These are phyloP conservation scores for Typhlichthys subterraneus DNA, from an alignment of 2,797 vertebrate species.

Conservation along the genomic window DNA sequence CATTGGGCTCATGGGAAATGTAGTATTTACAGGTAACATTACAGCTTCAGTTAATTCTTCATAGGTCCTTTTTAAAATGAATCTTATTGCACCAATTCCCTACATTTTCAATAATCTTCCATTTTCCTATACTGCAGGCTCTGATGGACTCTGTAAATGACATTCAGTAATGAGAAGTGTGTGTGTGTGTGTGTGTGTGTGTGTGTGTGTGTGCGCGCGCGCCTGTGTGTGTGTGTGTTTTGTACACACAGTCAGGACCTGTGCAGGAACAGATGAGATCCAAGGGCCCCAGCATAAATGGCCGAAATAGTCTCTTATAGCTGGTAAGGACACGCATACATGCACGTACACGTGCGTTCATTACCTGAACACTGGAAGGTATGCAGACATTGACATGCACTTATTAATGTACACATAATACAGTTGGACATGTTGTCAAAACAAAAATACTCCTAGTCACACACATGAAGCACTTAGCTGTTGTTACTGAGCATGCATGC, in stretches of 20 bases:
- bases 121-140: too few relatives aligned
- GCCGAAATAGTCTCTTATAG: constrained; percentile 86
- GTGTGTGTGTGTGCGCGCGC: constrained; percentile 3
- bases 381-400: neutral
- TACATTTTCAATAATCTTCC: too few relatives aligned
- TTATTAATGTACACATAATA: too few relatives aligned
- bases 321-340: constrained; percentile 39
- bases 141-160: neutral
- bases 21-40: too few relatives aligned
- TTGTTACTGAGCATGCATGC: too few relatives aligned
- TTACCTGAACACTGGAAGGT: too few relatives aligned
- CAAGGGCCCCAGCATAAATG: constrained; percentile 83
- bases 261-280: constrained; percentile 92
- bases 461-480: neutral
- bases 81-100: too few relatives aligned
- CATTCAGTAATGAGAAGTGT: neutral
- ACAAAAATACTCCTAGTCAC: neutral
- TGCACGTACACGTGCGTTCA: neutral
- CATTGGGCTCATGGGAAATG: too few relatives aligned
- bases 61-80: too few relatives aligned
- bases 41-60: too few relatives aligned
- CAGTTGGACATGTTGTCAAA: neutral
- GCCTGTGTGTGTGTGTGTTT: constrained; percentile 9
- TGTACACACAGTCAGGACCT: constrained; percentile 75
- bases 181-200: constrained; percentile 8